These are phyloP conservation scores for Hippocampus abdominalis DNA, from an alignment of 2,113 vertebrate species.

Conservation along the genomic window DNA sequence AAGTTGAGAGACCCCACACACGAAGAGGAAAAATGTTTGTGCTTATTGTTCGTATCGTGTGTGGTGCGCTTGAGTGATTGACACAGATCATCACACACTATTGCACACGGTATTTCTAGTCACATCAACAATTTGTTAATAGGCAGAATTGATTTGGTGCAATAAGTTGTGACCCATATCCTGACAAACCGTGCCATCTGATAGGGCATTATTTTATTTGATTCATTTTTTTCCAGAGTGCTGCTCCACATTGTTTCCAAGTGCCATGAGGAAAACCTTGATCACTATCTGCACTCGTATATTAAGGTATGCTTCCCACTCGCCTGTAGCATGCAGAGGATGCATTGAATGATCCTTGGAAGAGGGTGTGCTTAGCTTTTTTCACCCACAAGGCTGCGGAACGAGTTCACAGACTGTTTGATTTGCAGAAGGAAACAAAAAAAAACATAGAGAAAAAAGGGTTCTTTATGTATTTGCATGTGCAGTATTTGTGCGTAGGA, in stretches of 20 bases:
- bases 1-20: neutral
- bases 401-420: slow-evolving; percentile 13
- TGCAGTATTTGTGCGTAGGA: slow-evolving; percentile 9
- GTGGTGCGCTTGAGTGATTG: no score
- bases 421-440: slow-evolving; percentile 12
- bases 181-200: neutral
- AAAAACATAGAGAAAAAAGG: neutral
- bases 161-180: neutral
- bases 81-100: no score
- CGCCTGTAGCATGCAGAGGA: neutral
- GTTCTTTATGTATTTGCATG: slow-evolving; percentile 20
- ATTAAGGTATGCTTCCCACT: slow-evolving; percentile 76
- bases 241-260: slow-evolving; percentile 88
- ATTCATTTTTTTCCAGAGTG: slow-evolving; percentile 75
- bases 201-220: neutral
- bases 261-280: slow-evolving; percentile 91
- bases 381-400: slow-evolving; percentile 21
- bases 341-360: neutral
- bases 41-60: no score
- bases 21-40: no score
- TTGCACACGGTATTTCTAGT: neutral
- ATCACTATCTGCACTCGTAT: slow-evolving; percentile 86
- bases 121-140: neutral
- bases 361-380: slow-evolving; percentile 1
- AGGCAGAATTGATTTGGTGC: neutral